phyloP scores from a whole-genome alignment of 2,113 vertebrate species.

The Pungitius pungitius region DNA sequence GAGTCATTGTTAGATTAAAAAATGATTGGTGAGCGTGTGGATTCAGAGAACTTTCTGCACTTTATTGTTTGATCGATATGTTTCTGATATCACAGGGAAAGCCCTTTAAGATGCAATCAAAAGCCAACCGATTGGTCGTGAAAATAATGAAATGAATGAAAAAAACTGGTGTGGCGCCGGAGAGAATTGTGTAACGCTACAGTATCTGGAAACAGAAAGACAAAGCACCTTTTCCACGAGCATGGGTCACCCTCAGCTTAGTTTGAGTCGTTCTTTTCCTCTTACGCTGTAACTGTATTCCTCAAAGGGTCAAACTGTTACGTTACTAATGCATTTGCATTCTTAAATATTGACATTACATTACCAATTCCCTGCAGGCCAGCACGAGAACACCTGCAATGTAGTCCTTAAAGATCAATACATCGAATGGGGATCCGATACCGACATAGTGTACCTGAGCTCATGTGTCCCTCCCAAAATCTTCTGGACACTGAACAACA shows the following conservation, averaged over 20 bases:
- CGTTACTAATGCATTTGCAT: not conserved
- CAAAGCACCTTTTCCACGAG: not conserved
- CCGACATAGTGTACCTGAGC: constrained; percentile 31
- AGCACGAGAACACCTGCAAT: constrained; percentile 1
- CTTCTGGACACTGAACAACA: constrained; percentile 60
- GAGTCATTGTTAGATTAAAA: not conserved
- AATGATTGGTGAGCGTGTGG: not conserved
- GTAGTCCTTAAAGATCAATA: constrained; percentile 52
- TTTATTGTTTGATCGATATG: not conserved
- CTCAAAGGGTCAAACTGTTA: not conserved
- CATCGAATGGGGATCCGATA: constrained; percentile 50
- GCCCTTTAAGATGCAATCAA: not conserved
- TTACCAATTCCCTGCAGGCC: constrained; percentile 35
- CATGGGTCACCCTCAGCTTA: not conserved
- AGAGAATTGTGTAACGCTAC: not conserved
- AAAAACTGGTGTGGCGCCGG: not conserved
- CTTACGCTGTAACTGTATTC: not conserved
- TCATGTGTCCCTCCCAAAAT: constrained; percentile 29
- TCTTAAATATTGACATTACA: not conserved
- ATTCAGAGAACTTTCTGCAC: not conserved
- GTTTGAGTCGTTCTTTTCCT: not conserved
- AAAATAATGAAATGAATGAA: not conserved
- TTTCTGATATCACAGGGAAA: not conserved
- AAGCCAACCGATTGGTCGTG: not conserved
- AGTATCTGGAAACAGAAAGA: not conserved